Evolutionary conservation across 2,113 vertebrate genomes (phyloP).

Genomic region (Bombycilla garrulus): DNA sequence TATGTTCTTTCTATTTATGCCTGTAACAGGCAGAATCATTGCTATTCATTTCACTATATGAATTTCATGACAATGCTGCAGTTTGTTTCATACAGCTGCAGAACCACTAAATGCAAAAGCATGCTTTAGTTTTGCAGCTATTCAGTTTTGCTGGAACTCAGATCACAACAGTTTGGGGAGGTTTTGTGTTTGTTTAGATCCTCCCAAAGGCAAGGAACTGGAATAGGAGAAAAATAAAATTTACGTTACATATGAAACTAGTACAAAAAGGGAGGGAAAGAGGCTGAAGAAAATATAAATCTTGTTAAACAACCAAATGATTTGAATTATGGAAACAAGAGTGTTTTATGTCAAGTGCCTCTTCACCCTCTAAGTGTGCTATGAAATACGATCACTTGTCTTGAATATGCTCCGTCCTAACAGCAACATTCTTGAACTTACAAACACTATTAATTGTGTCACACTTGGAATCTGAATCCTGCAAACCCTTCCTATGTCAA

Average conservation of each 20-base stretch:
- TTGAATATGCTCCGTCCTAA: neutral
- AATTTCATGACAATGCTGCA: neutral
- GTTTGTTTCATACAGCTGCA: neutral
- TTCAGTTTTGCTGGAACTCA: neutral
- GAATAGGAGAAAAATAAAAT: neutral
- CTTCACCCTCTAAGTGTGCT: constrained; percentile 65
- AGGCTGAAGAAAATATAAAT: constrained; percentile 3
- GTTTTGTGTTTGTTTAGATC: neutral
- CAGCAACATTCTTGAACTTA: constrained; percentile 57
- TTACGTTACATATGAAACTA: neutral
- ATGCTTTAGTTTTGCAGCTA: neutral
- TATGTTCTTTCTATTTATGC: neutral
- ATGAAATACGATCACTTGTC: constrained; percentile 59
- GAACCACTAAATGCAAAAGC: neutral
- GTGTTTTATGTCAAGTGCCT: constrained; percentile 64
- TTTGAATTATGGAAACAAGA: constrained; percentile 33
- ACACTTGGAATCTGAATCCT: constrained; percentile 54
- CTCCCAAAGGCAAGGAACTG: neutral
- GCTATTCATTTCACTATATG: neutral
- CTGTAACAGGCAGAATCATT: neutral
- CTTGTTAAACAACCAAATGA: constrained; percentile 18
- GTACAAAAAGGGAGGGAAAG: neutral
- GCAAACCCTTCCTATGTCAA: neutral
- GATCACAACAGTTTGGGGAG: neutral
- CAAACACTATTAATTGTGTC: constrained; percentile 68